Percentiles rank a stretch among this genome's conserved stretches.
phyloP scores from a whole-genome alignment of 35 echinoderm and acorn worm species.

The Holothuria glaberrima region DNA sequence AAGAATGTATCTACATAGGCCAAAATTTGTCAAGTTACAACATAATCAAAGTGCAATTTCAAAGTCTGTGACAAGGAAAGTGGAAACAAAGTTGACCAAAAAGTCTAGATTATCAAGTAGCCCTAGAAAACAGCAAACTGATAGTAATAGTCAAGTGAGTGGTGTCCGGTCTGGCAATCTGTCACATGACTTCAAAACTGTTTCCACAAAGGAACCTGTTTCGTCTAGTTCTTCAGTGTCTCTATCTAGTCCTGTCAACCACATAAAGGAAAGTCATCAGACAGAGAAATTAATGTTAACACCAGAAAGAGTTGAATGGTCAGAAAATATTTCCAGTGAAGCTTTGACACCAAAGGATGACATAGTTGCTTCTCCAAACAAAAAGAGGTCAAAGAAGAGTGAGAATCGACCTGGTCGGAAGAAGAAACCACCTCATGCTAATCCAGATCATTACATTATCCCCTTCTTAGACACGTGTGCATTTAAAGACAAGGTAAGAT shows the following conservation, averaged over 20 bases:
- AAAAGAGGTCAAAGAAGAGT: not conserved
- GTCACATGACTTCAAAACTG: constrained; percentile 10
- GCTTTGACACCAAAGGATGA: not conserved
- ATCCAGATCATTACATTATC: constrained; percentile 14
- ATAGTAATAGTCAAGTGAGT: not conserved
- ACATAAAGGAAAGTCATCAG: no score
- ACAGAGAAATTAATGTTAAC: no score
- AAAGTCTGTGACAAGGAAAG: not conserved
- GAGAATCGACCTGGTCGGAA: not conserved
- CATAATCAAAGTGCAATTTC: not conserved
- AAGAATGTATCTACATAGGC: not conserved
- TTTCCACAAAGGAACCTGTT: no score
- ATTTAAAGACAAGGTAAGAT: constrained; percentile 14
- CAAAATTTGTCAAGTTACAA: not conserved
- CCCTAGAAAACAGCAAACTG: not conserved
- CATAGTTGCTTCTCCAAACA: not conserved
- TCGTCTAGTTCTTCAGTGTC: no score
- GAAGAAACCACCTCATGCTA: not conserved
- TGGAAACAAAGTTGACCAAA: not conserved
- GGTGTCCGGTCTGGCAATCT: not conserved
- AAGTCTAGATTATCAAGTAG: no score
- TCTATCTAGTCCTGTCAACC: no score
- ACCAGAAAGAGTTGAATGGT: no score
- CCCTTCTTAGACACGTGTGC: constrained; percentile 1
- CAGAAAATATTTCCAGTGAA: not conserved